These are phyloP conservation scores for Erythrolamprus reginae DNA, from an alignment of 2,113 vertebrate genomes.

Conservation along the genomic window DNA sequence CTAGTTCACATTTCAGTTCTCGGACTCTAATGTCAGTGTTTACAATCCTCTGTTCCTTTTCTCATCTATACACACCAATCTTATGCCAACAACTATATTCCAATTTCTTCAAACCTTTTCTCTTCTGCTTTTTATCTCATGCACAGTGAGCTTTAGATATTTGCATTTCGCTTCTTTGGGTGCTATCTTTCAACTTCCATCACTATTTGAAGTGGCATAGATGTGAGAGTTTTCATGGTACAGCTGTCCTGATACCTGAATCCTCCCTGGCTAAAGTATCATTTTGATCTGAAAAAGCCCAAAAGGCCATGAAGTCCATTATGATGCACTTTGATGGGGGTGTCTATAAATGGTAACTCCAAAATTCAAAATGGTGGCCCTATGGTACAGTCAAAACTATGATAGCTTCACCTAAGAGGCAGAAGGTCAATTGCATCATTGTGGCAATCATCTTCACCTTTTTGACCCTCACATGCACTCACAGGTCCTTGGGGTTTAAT, in stretches of 20 bases:
- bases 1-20: not conserved
- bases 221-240: not conserved
- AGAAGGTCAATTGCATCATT: not conserved
- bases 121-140: not conserved
- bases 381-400: not conserved
- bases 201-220: not conserved
- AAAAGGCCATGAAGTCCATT: not conserved
- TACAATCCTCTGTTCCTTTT: not conserved
- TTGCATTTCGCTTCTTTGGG: not conserved
- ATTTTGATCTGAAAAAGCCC: not conserved
- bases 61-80: not conserved
- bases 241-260: not conserved
- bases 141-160: not conserved
- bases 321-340: not conserved
- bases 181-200: not conserved
- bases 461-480: not conserved
- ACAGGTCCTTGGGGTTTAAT: not conserved
- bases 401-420: not conserved
- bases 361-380: not conserved
- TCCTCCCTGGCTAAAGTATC: not conserved
- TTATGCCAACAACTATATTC: not conserved
- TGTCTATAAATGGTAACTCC: not conserved
- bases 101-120: not conserved
- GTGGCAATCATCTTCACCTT: not conserved
- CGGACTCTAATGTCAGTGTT: not conserved